Evolutionary conservation across 2,113 vertebrate genomes (phyloP), one percentile per base, ranked within the genome.

Genomic region (Chaetodon trifascialis): DNA sequence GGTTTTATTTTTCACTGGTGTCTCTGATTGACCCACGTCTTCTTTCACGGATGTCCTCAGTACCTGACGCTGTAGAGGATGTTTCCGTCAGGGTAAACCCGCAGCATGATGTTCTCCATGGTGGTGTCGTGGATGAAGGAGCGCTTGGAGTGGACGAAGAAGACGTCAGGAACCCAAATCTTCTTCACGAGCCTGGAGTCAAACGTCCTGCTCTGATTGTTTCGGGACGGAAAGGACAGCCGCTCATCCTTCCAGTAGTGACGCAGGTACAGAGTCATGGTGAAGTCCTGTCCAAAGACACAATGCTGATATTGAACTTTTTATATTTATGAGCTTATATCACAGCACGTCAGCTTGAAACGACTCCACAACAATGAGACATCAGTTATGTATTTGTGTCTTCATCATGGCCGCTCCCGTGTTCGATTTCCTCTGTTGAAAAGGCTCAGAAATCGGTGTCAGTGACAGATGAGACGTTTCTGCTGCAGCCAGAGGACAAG

Each of bases 171-270:
- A 1, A 98, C 96, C 97, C 97, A 99, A 74, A 98, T 99, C 95
- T 97, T 99, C 91, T 96, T 95, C 38, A 97, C 96, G 72, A 99
- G 91, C 55, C 97, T 94, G 0, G 96, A 96, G 86, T 98, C 97
- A 0, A 98, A 98, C 14, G 97, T 99, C 91, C 97, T 94, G 44
- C 97, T 99, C 94, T 90, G 95, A 88, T 98, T 99, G 91, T 88
- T 97, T 19, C 89, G 93, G 25, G 97, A 98, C 7, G 84, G 96
- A 88, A 99, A 99, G 7, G 97, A 95, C 76, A 99, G 96, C 0
- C 97, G 96, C 88, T 98, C 97, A 52, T 99, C 97, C 85, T 98
- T 97, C 98, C 97, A 99, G 93, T 98, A 99, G 93, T 99, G 97
- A 54, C 96, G 95, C 91, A 99, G 96, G 85, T 99, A 98, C 11